Base-by-base conservation (phyloP, 2,797 vertebrate species). In the Falco novaeseelandiae region DNA sequence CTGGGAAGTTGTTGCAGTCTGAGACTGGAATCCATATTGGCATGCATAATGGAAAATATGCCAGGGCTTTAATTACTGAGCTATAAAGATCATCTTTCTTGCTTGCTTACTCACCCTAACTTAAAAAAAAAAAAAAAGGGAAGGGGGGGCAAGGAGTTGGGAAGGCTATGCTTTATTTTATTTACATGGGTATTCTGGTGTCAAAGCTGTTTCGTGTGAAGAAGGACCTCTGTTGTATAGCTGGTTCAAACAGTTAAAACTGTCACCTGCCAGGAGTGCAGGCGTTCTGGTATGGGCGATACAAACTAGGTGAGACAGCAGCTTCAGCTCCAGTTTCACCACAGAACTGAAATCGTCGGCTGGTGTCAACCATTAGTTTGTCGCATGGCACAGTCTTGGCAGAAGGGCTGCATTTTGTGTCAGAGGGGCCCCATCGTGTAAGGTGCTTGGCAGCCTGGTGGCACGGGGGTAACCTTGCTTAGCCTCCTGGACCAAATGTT, bases 391-490 rank as follows among this genome's bases (percentile, higher is more conserved):
- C 17, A 20, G 29, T 32, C 70, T 76, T 57, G 62, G 62, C 57
- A 49, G 55, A 55, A 70, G 20, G 52, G 25, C n/a, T 27, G 20
- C 6, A 4, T 38, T 74, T 73, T n/a, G 18, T 20, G 10, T 40
- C 5, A 1, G 19, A 32, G 44, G 9, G 9, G 14, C 8, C 10
- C 7, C 2, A 5, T 57, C 1, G 0, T 18, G 6, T 18, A 36
- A n/a, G 26, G 30, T 34, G 30, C 8, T n/a, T 30, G 38, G 63
- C 46, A 66, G 40, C 30, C 58, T 26, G 11, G 7, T 17, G 19
- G 4, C 40, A 20, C 40, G 10, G 22, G 49, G 20, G 11, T 80
- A 63, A 57, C 27, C 32, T 55, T 89, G 48, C 48, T 85, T 42
- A 74, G n/a, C 16, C 49, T 78, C 83, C 74, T 82, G 54, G 49